A percentile compares a stretch with the other conserved stretches of the same genome.
phyloP scores from a whole-genome alignment of 2,113 vertebrate species.

The Junco hyemalis region DNA sequence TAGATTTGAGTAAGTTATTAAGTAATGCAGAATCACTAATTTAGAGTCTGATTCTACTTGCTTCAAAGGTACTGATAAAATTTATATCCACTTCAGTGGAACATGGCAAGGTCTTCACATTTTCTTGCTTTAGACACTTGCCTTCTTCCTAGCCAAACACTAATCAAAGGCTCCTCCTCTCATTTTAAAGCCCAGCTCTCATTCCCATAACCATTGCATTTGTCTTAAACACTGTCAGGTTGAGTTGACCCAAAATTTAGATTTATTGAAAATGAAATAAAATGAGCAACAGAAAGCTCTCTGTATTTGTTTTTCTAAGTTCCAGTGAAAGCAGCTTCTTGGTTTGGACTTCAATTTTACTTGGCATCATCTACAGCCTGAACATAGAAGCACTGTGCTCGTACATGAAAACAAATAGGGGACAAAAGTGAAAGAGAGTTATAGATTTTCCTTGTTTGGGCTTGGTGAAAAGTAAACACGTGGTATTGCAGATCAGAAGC shows the following conservation, averaged over 20 bases:
- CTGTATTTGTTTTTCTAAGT: constrained; percentile 36
- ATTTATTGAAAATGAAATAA: constrained; percentile 46
- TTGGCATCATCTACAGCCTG: constrained; percentile 33
- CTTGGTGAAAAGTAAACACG: not conserved
- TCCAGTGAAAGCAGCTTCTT: constrained; percentile 27
- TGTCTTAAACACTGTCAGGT: constrained; percentile 27
- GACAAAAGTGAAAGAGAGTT: constrained; percentile 1
- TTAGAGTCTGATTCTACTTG: not conserved
- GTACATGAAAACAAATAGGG: not conserved
- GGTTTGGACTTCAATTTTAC: constrained; percentile 34
- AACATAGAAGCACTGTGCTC: not conserved
- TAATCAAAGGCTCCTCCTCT: not conserved
- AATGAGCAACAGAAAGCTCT: constrained; percentile 23
- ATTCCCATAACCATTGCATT: not conserved
- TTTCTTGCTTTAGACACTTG: not conserved
- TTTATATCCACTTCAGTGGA: not conserved
- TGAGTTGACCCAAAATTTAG: constrained; percentile 47
- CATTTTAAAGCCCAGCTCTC: not conserved
- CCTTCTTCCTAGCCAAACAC: not conserved
- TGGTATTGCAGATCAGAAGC: not conserved
- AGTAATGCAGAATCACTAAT: constrained; percentile 19
- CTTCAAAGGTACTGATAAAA: constrained; percentile 13
- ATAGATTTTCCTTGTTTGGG: not conserved
- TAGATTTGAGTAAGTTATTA: not conserved
- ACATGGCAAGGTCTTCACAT: not conserved